A percentile compares a stretch with the other conserved stretches of the same genome.
Evolutionary conservation across 2,113 vertebrate species (phyloP).

Genomic region (Gracilinanus agilis): DNA sequence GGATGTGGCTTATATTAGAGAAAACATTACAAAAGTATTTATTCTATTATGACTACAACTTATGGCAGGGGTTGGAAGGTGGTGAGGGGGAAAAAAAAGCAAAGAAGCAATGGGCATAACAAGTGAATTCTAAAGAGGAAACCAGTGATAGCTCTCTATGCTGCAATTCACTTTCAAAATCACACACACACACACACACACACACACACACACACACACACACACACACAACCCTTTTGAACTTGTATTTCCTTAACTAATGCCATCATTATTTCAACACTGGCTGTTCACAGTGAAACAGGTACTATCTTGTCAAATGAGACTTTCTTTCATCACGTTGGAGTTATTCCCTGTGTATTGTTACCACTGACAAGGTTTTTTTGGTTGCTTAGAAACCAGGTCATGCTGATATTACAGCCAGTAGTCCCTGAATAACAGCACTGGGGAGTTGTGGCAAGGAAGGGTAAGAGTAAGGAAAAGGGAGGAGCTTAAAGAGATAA

Average conservation of each 20-base stretch:
- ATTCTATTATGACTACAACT: neutral
- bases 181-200: neutral
- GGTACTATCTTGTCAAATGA: constrained; percentile 74
- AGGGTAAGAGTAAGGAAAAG: neutral
- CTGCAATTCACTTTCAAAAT: constrained; percentile 70
- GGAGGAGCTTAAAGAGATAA: neutral
- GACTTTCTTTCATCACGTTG: constrained; percentile 70
- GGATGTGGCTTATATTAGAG: neutral
- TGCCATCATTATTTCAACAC: constrained; percentile 71
- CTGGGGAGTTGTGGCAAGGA: neutral
- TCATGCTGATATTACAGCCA: constrained; percentile 59
- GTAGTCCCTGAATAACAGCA: constrained; percentile 74
- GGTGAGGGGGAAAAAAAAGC: constrained; percentile 52
- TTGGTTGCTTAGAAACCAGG: constrained; percentile 85
- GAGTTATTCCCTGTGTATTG: constrained; percentile 77
- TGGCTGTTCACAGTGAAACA: constrained; percentile 72
- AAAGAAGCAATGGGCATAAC: constrained; percentile 50
- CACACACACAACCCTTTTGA: constrained; percentile 52
- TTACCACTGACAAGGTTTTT: constrained; percentile 77
- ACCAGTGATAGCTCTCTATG: constrained; percentile 47
- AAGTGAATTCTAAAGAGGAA: constrained; percentile 50
- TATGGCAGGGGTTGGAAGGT: neutral
- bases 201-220: too few species aligned
- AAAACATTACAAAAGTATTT: neutral
- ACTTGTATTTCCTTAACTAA: constrained; percentile 67